phyloP scores from a whole-genome alignment of 37 sponge, comb jelly and placozoan species.

The Cladorhizidae sp. region DNA sequence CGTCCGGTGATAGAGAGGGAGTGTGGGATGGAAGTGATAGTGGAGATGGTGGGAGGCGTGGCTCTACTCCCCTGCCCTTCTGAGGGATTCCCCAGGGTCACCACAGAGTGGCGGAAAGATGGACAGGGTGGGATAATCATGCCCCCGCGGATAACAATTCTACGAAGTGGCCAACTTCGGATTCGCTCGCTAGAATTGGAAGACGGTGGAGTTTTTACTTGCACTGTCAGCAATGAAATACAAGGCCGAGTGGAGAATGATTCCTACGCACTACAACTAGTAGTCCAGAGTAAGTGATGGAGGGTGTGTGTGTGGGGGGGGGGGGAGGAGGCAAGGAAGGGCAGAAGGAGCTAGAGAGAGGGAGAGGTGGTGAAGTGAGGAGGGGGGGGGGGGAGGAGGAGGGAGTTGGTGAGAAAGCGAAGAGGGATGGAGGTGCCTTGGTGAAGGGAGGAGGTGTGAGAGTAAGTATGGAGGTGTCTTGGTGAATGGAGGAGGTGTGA shows the following conservation, averaged over 20 bases:
- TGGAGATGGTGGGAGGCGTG: not conserved
- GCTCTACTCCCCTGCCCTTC: constrained; percentile 3
- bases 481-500: too few relatives aligned
- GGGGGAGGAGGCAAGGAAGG: too few relatives aligned
- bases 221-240: constrained; percentile 13
- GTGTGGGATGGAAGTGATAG: not conserved
- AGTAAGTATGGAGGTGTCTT: too few relatives aligned
- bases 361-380: too few relatives aligned
- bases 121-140: not conserved
- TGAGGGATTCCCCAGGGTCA: not conserved
- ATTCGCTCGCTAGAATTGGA: not conserved
- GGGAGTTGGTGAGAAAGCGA: too few relatives aligned
- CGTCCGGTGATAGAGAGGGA: not conserved
- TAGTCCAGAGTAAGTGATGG: constrained; percentile 1
- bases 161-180: not conserved
- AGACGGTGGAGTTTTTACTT: constrained; percentile 15
- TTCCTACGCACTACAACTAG: not conserved
- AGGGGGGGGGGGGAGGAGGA: too few relatives aligned
- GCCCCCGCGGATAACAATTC: not conserved
- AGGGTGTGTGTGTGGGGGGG: too few relatives aligned
- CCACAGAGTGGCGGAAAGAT: not conserved
- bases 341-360: too few relatives aligned
- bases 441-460: not conserved
- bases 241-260: not conserved
- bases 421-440: too few relatives aligned